These are phyloP conservation scores for Lithobates sylvaticus DNA, from an alignment of 2,797 vertebrate genomes.

Conservation along the genomic window DNA sequence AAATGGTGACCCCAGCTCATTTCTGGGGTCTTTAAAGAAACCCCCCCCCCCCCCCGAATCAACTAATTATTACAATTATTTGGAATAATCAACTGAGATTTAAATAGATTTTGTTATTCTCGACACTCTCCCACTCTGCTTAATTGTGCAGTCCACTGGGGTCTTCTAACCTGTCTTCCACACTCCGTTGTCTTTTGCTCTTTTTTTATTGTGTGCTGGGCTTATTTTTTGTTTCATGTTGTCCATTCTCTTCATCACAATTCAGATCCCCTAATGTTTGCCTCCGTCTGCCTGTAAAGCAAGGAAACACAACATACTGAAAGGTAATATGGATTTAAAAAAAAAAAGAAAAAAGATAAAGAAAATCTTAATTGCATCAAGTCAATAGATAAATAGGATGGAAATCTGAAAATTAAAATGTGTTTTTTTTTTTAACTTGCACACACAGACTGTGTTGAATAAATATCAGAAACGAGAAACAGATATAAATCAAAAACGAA, in stretches of 20 bases:
- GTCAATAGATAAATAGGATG: not conserved
- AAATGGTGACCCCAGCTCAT: not conserved
- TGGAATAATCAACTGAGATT: constrained; percentile 31
- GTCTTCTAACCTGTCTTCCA: constrained; percentile 3
- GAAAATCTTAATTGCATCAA: not conserved
- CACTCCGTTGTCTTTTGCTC: not conserved
- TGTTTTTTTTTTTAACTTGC: too few relatives aligned
- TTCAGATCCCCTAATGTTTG: not conserved
- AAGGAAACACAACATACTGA: not conserved
- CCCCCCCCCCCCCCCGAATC: not conserved
- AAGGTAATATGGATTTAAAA: not conserved
- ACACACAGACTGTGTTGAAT: too few relatives aligned
- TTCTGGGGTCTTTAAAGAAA: not conserved
- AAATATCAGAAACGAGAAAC: too few relatives aligned
- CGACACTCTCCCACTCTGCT: constrained; percentile 11
- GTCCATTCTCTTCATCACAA: not conserved
- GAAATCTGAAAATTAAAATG: too few relatives aligned
- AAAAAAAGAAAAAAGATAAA: not conserved
- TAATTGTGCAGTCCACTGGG: constrained; percentile 9
- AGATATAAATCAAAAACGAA: too few relatives aligned
- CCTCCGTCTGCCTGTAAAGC: not conserved
- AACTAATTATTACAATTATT: constrained; percentile 42
- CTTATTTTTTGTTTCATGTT: not conserved
- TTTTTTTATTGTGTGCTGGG: not conserved
- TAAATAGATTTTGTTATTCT: not conserved